These are phyloP conservation scores for Geotrypetes seraphini DNA, from an alignment of 2,797 vertebrate genomes.

Conservation along the genomic window DNA sequence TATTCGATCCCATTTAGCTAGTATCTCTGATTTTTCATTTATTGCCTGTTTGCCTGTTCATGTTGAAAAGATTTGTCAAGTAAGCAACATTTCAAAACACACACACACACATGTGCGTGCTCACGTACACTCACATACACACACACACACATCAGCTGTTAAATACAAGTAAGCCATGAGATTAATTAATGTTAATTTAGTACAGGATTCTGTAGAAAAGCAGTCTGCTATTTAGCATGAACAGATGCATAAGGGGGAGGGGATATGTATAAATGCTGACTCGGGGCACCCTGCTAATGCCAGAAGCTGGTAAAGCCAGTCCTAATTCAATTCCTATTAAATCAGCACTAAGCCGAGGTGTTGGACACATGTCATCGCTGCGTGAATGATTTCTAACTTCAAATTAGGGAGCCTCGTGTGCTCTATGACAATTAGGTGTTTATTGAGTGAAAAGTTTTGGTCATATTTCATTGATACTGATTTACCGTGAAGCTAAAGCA, in stretches of 20 bases:
- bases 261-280: constrained; percentile 15
- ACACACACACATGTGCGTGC: neutral
- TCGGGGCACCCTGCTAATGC: constrained; percentile 23
- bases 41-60: no score
- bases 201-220: constrained; percentile 6
- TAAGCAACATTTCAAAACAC: no score
- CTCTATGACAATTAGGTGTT: constrained; percentile 18
- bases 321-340: constrained; percentile 41
- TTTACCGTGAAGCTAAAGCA: constrained; percentile 22
- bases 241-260: constrained; percentile 14
- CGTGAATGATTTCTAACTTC: constrained; percentile 24
- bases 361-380: constrained; percentile 16
- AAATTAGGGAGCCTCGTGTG: constrained; percentile 17
- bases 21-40: no score
- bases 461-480: constrained; percentile 11
- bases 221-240: constrained; percentile 25
- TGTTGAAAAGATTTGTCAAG: no score
- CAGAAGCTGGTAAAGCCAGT: constrained; percentile 44
- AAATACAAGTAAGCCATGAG: constrained; percentile 20
- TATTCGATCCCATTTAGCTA: constrained; percentile 22
- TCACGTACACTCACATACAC: constrained; percentile 2
- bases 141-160: constrained; percentile 7
- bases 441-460: constrained; percentile 17
- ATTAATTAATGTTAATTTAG: constrained; percentile 39
- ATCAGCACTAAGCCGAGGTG: constrained; percentile 29